phyloP scores from a whole-genome alignment of 2,797 vertebrate species.

The Girardinus metallicus region DNA sequence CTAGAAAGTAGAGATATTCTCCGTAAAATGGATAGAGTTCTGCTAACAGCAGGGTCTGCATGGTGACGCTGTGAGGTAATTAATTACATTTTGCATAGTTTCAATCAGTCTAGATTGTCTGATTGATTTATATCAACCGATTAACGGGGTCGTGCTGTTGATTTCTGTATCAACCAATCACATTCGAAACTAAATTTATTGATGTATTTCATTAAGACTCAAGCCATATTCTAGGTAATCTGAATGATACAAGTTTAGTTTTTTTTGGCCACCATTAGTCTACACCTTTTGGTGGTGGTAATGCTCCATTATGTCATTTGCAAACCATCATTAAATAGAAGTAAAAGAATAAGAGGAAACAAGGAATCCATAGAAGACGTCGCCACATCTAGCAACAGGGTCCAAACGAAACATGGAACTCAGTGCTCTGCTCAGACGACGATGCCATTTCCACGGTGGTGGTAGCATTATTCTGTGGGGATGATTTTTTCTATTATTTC shows the following conservation, averaged over 20 bases:
- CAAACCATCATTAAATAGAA: not conserved
- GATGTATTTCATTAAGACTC: not conserved
- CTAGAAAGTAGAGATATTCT: not conserved
- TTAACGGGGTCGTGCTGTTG: not conserved
- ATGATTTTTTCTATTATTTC: not conserved
- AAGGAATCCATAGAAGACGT: not conserved
- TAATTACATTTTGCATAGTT: too few species aligned
- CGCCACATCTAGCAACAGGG: too few species aligned
- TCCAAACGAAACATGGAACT: not conserved
- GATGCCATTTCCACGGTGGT: not conserved
- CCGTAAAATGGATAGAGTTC: not conserved
- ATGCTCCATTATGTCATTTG: not conserved
- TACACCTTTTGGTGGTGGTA: too few species aligned
- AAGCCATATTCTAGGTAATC: too few species aligned
- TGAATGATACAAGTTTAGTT: not conserved
- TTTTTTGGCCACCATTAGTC: too few species aligned
- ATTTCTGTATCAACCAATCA: not conserved
- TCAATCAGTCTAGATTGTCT: too few species aligned
- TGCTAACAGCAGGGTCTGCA: too few species aligned
- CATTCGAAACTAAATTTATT: not conserved
- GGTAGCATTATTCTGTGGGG: not conserved
- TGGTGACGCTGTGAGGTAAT: too few species aligned
- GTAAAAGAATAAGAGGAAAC: not conserved
- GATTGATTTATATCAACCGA: too few species aligned
- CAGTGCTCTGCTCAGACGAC: not conserved